Evolutionary conservation across 2,113 vertebrate species (phyloP).

Genomic region (Brachyhypopomus gauderio): DNA sequence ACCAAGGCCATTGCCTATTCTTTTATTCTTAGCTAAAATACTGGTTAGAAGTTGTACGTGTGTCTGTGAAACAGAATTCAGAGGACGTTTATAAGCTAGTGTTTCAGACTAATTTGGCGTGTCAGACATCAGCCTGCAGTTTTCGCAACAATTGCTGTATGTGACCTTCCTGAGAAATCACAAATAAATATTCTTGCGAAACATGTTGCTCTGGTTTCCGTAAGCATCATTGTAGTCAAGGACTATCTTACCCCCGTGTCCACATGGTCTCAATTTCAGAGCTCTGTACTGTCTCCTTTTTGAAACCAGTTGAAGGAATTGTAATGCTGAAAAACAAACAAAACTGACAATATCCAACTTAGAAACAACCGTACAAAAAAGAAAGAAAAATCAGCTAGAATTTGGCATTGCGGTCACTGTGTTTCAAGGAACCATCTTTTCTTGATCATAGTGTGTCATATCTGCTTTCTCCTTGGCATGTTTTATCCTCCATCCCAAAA

Average conservation of each 20-base stretch:
- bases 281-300: too few species aligned
- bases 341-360: too few species aligned
- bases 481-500: neutral
- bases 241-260: neutral
- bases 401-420: too few species aligned
- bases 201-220: constrained; percentile 45
- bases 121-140: constrained; percentile 64
- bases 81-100: constrained; percentile 33
- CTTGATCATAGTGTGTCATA: too few species aligned
- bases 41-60: constrained; percentile 30
- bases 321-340: too few species aligned
- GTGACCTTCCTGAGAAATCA: constrained; percentile 69
- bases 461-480: too few species aligned
- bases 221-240: neutral
- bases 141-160: constrained; percentile 65
- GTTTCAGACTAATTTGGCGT: constrained; percentile 49
- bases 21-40: constrained; percentile 10
- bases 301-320: too few species aligned
- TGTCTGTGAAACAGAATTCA: constrained; percentile 46
- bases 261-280: neutral
- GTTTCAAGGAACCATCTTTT: too few species aligned
- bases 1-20: neutral
- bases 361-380: too few species aligned
- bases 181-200: constrained; percentile 74
- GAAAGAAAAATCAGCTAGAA: too few species aligned